Evolutionary conservation across 2,797 vertebrate genomes (phyloP), one percentile per base, ranked within the genome.

Genomic region (Siniperca obscura): DNA sequence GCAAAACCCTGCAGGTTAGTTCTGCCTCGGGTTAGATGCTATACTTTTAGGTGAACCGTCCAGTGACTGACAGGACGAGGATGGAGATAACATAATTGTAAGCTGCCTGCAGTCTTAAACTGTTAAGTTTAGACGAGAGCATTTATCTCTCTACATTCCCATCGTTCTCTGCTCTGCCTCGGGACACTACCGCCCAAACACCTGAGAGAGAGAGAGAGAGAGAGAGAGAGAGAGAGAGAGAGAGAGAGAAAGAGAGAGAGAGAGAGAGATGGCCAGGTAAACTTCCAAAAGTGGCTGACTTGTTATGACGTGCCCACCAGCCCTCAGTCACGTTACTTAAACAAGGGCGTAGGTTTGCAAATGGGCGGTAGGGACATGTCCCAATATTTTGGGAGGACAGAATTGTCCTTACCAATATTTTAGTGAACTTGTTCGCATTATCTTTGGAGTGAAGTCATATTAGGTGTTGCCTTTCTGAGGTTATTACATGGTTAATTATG

Each of bases 71-170:
- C 9, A 61, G 27, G 14, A 1, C 36, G 27, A 57, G 14, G 42
- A 6, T 1, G 16, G 10, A 3, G 36, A 7, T 1, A 8, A 7
- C 4, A 13, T 7, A 0, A 40, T 3, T 5, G 48, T 30, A 10
- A 52, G 9, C 34, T 22, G 72, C 53, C 70, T 66, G 57, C 34
- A 70, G 70, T 7, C 36, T 36, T 36, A 7, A 82, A 67, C 2
- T 40, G 13, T 27, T 27, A 27, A 27, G 27, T 14, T 13, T 40
- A 82, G 42, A 56, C 7, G 13, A 57, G 16, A 42, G 12, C 14
- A 30, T 65, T 60, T 17, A 17, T 48, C n/a, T 67, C 14, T 48
- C 10, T 70, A 36, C 44, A 46, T 82, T 85, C 36, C 66, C 65
- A 19, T 52, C 0, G 4, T 56, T 60, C 42, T 70, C 2, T 62